Evolutionary conservation across 2,113 vertebrate species (phyloP).

Genomic region (Gallinago undulata): DNA sequence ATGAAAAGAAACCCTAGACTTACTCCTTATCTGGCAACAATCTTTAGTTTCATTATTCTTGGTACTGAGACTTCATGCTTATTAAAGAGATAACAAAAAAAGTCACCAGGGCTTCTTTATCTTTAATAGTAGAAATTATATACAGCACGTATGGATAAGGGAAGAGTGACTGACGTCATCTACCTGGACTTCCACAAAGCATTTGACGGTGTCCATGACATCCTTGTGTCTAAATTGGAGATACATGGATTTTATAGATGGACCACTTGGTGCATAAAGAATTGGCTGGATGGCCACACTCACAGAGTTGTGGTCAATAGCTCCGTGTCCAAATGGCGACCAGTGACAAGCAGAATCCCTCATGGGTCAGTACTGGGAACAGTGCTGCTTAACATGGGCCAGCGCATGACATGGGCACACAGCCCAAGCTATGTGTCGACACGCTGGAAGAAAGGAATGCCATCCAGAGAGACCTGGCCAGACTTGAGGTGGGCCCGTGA

Average conservation of each 20-base stretch:
- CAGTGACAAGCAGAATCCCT: neutral
- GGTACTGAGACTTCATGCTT: neutral
- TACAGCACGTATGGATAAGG: neutral
- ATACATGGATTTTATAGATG: neutral
- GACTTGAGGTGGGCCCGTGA: neutral
- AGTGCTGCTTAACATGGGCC: neutral
- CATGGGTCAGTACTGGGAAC: neutral
- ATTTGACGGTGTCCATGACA: neutral
- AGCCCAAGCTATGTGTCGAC: neutral
- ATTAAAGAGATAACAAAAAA: neutral
- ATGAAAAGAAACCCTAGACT: neutral
- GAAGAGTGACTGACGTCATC: neutral
- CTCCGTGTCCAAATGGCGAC: neutral
- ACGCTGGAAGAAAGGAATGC: neutral
- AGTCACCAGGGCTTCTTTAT: neutral
- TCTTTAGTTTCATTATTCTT: neutral
- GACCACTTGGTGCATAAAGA: neutral
- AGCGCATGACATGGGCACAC: neutral
- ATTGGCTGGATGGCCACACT: neutral
- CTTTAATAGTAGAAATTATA: neutral
- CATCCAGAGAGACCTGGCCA: neutral
- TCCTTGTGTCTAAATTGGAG: neutral
- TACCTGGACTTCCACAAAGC: neutral
- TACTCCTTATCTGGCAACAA: neutral
- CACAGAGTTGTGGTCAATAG: neutral